Evolutionary conservation across 2,797 vertebrate genomes (phyloP).

Genomic region (Myripristis murdjan): DNA sequence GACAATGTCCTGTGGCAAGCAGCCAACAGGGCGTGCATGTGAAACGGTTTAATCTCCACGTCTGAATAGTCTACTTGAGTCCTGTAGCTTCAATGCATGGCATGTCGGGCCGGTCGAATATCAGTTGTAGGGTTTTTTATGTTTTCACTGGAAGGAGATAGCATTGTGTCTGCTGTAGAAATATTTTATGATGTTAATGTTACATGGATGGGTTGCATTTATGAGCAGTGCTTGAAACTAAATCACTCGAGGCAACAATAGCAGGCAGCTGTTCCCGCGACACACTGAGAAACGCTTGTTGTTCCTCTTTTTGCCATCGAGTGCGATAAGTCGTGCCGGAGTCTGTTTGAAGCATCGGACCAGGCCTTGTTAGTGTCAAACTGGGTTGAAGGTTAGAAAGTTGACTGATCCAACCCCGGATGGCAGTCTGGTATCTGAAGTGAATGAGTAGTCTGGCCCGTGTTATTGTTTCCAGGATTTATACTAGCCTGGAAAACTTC

Average conservation of each 20-base stretch:
- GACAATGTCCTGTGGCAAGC: constrained; percentile 59
- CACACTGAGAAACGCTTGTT: constrained; percentile 27
- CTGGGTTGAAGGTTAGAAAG: constrained; percentile 32
- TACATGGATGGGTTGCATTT: constrained; percentile 9
- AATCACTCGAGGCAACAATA: constrained; percentile 14
- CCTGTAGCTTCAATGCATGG: constrained; percentile 39
- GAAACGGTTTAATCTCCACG: constrained; percentile 52
- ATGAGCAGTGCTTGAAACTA: constrained; percentile 8
- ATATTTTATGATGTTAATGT: neutral
- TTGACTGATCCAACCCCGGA: constrained; percentile 25
- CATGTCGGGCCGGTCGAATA: constrained; percentile 32
- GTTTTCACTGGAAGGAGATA: constrained; percentile 9
- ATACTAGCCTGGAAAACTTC: constrained; percentile 53
- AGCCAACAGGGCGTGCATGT: constrained; percentile 61
- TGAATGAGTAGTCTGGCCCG: constrained; percentile 59
- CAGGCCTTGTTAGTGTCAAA: constrained; percentile 55
- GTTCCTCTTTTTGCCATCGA: constrained; percentile 19
- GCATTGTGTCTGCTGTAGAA: constrained; percentile 19
- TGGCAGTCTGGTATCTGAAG: constrained; percentile 24
- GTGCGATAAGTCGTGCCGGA: constrained; percentile 2
- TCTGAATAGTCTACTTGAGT: constrained; percentile 50
- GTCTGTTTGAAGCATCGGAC: constrained; percentile 34
- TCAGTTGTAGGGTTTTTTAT: constrained; percentile 8
- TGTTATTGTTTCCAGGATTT: constrained; percentile 70
- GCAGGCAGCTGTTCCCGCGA: constrained; percentile 16